phyloP scores from a whole-genome alignment of 2,113 vertebrate genomes.

The Xiphorhynchus elegans region DNA sequence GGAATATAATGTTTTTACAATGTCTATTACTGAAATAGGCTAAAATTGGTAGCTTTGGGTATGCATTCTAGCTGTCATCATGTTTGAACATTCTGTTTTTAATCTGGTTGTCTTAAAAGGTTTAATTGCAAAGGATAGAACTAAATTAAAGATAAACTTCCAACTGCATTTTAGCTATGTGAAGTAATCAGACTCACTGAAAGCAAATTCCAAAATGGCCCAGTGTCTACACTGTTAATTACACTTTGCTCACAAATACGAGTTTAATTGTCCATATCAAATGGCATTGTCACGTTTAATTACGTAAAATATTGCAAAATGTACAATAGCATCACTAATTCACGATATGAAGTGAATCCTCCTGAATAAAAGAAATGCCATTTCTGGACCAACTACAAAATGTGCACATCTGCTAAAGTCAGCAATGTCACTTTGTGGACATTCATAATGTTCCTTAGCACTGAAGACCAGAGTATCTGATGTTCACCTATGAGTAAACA shows the following conservation, averaged over 20 bases:
- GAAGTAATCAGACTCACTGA: conserved; percentile 4
- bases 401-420: conserved; percentile 26
- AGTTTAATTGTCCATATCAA: conserved; percentile 59
- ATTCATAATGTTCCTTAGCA: background rate
- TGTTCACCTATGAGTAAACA: background rate
- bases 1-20: background rate
- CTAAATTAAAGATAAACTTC: conserved; percentile 52
- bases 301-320: conserved; percentile 37
- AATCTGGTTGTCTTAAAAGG: background rate
- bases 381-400: background rate
- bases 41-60: background rate
- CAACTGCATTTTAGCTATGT: background rate
- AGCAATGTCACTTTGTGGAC: background rate
- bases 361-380: background rate
- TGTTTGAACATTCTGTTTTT: conserved; percentile 2
- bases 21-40: background rate
- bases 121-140: conserved; percentile 38
- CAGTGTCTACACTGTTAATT: conserved; percentile 37
- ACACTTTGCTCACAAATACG: conserved; percentile 8
- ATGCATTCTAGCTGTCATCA: background rate
- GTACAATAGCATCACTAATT: conserved; percentile 37
- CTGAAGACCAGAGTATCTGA: background rate
- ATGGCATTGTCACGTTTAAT: conserved; percentile 48
- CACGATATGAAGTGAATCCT: background rate
- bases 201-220: conserved; percentile 18